Conservation (phyloP, 2,113 vertebrate genomes). For the Urocynchramus pylzowi region DNA sequence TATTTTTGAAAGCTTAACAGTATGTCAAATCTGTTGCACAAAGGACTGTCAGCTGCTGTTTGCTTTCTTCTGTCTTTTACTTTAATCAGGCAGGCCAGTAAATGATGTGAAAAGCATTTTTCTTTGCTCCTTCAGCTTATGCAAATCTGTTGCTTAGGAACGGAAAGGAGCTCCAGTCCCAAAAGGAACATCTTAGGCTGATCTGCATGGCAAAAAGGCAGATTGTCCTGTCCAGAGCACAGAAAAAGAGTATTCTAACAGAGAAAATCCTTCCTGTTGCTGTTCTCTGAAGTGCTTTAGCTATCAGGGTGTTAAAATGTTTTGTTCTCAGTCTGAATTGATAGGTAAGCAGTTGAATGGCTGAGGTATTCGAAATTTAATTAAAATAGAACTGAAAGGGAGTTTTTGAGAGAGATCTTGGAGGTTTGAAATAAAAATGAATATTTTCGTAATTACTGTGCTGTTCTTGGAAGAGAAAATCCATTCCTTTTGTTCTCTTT, state of each 20-base stretch:
- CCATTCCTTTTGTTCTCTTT: neutral
- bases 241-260: neutral
- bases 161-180: neutral
- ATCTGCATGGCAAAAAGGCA: conserved; percentile 6
- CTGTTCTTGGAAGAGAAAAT: neutral
- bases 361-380: neutral
- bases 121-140: conserved; percentile 39
- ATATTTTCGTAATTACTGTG: neutral
- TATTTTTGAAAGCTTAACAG: conserved; percentile 10
- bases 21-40: neutral
- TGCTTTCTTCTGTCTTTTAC: conserved; percentile 1
- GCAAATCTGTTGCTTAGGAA: conserved; percentile 65
- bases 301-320: neutral
- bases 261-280: neutral
- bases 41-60: conserved; percentile 29
- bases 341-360: neutral
- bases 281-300: neutral
- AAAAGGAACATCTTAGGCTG: neutral
- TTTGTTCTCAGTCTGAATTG: neutral
- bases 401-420: neutral
- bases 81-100: conserved; percentile 26
- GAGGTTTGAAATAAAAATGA: neutral
- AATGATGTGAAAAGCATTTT: conserved; percentile 41
- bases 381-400: neutral
- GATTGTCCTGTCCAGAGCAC: neutral